A percentile compares a stretch with the other conserved stretches of the same genome.
These are phyloP conservation scores for Clunio marinus DNA, from an alignment of 2,888 invertebrate genomes.

Conservation along the genomic window DNA sequence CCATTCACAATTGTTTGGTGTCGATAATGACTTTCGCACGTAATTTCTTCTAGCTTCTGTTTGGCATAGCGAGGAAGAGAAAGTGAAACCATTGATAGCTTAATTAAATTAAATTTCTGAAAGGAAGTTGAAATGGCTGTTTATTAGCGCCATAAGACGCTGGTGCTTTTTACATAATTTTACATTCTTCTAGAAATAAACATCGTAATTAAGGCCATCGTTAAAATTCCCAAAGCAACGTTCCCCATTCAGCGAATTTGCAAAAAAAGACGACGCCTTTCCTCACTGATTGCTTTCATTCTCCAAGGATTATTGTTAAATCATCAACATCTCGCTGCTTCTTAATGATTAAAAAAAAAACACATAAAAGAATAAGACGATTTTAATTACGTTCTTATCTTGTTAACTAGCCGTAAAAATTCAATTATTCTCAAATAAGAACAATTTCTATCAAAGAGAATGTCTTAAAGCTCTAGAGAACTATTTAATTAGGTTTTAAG, in stretches of 20 bases:
- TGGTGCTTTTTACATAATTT: constrained; percentile 4
- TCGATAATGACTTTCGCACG: constrained; percentile 36
- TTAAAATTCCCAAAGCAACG: constrained; percentile 28
- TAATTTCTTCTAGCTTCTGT: constrained; percentile 6
- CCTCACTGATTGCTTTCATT: background rate
- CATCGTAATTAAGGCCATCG: constrained; percentile 16
- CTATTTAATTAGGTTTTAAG: background rate
- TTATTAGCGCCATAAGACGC: constrained; percentile 1
- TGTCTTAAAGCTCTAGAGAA: background rate
- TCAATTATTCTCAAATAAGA: background rate
- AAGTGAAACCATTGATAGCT: constrained; percentile 29
- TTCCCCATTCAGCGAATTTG: background rate
- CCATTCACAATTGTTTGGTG: background rate
- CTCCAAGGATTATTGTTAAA: background rate
- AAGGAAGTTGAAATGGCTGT: background rate
- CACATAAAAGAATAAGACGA: background rate
- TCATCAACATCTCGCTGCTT: background rate
- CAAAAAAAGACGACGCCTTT: background rate
- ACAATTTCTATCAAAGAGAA: background rate
- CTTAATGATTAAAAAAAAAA: background rate
- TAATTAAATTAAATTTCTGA: constrained; percentile 34
- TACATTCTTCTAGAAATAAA: constrained; percentile 21
- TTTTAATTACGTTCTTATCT: background rate
- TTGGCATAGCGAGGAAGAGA: background rate
- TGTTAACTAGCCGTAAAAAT: background rate